phyloP scores from a whole-genome alignment of 1,140 invertebrate species.

The Scaptomyza pallida region DNA sequence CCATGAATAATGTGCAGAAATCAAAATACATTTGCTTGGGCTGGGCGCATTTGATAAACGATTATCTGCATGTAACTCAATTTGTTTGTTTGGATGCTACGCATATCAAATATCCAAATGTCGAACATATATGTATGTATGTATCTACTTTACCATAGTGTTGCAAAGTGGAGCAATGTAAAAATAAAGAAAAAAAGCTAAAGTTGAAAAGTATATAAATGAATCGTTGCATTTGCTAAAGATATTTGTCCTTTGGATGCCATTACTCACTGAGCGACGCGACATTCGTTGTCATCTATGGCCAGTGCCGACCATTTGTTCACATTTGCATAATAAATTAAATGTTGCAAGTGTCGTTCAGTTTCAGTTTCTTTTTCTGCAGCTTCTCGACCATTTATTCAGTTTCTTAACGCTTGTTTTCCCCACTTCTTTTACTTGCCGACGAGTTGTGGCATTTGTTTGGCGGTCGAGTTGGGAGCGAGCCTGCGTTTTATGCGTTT shows the following conservation, averaged over 20 bases:
- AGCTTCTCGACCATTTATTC: slow-evolving; percentile 41
- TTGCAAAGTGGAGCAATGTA: slow-evolving; percentile 17
- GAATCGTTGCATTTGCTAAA: slow-evolving; percentile 25
- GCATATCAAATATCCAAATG: slow-evolving; percentile 59
- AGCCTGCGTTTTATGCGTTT: slow-evolving; percentile 61
- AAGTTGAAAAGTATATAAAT: slow-evolving; percentile 40
- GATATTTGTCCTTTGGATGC: slow-evolving; percentile 62
- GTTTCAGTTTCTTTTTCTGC: slow-evolving; percentile 60
- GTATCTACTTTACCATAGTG: slow-evolving; percentile 20
- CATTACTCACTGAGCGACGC: slow-evolving; percentile 62
- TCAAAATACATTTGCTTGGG: slow-evolving; percentile 46
- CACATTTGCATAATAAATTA: slow-evolving; percentile 82
- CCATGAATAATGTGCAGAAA: slow-evolving; percentile 53
- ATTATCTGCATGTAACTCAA: slow-evolving; percentile 78
- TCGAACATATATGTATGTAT: slow-evolving; percentile 21
- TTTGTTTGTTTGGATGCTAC: slow-evolving; percentile 64
- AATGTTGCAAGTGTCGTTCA: slow-evolving; percentile 74
- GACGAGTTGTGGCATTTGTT: slow-evolving; percentile 24
- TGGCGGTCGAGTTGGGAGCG: slow-evolving; percentile 29
- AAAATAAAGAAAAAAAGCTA: slow-evolving; percentile 19
- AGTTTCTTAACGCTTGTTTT: slow-evolving; percentile 16
- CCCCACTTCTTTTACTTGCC: slow-evolving; percentile 1
- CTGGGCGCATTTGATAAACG: slow-evolving; percentile 61
- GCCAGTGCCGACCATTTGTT: slow-evolving; percentile 71
- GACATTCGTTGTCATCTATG: slow-evolving; percentile 70